A percentile compares a stretch with the other conserved stretches of the same genome.
phyloP scores from a whole-genome alignment of 2,888 invertebrate species.

The Stomorhina lunata region DNA sequence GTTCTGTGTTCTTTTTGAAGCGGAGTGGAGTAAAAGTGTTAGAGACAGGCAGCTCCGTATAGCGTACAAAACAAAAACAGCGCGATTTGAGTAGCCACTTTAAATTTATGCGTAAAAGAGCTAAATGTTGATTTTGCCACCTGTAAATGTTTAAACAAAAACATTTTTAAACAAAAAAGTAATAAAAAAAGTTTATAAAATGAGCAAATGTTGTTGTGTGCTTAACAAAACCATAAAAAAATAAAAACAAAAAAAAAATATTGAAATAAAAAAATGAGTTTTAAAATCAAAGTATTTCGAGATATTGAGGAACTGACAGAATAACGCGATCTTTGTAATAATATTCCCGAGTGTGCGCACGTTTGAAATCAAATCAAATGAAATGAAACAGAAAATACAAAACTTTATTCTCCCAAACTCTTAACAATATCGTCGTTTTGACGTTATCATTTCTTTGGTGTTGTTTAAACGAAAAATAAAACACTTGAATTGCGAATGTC shows the following conservation, averaged over 20 bases:
- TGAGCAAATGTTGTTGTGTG: conserved; percentile 43
- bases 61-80: too few species aligned
- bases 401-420: conserved; percentile 59
- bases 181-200: conserved; percentile 10
- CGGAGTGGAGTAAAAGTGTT: conserved; percentile 47
- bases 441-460: conserved; percentile 62
- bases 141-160: conserved; percentile 55
- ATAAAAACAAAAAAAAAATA: neutral
- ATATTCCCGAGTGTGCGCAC: conserved; percentile 61
- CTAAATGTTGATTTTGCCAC: conserved; percentile 61
- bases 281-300: conserved; percentile 28
- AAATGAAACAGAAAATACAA: conserved; percentile 42
- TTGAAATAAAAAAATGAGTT: conserved; percentile 15
- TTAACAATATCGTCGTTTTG: conserved; percentile 61
- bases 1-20: conserved; percentile 23
- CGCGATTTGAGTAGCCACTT: conserved; percentile 5
- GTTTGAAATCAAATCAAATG: conserved; percentile 7
- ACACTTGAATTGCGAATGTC: conserved; percentile 42
- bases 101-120: conserved; percentile 15
- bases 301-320: conserved; percentile 13
- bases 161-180: neutral
- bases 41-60: conserved; percentile 34
- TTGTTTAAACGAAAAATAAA: conserved; percentile 36
- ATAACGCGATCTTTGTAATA: conserved; percentile 31
- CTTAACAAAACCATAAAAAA: neutral